Evolutionary conservation across 2,888 invertebrate species (phyloP).

Genomic region (Ypsolopha scabrella): DNA sequence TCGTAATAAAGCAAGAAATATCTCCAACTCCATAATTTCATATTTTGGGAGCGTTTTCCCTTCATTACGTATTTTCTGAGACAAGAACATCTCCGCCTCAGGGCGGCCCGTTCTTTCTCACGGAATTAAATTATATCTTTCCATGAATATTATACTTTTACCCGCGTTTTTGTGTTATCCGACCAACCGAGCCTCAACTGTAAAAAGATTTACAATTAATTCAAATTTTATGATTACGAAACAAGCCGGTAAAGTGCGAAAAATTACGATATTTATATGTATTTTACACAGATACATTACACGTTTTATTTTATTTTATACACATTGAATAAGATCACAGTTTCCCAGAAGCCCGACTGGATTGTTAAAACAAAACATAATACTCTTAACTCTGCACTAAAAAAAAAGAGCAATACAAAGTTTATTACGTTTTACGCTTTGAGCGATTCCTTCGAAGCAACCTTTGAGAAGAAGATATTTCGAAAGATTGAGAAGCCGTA

Average conservation of each 20-base stretch:
- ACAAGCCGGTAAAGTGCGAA: slow-evolving; percentile 12
- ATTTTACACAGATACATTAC: no score
- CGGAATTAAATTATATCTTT: slow-evolving; percentile 62
- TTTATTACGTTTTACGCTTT: no score
- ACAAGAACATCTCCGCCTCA: slow-evolving; percentile 44
- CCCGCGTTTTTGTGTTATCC: slow-evolving; percentile 42
- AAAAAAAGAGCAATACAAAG: no score
- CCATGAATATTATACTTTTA: slow-evolving; percentile 65
- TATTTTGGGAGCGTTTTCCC: slow-evolving; percentile 43
- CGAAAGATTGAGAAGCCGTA: no score
- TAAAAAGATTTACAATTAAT: neutral
- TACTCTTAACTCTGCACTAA: no score
- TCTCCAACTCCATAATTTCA: slow-evolving; percentile 49
- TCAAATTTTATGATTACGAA: neutral
- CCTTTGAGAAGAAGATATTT: no score
- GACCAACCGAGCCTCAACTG: neutral
- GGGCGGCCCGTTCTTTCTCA: slow-evolving; percentile 38
- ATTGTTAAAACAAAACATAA: no score
- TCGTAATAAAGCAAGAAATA: slow-evolving; percentile 32
- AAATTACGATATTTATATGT: no score
- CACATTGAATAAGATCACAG: no score
- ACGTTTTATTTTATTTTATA: no score
- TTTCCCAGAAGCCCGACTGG: no score
- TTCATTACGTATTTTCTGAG: slow-evolving; percentile 52
- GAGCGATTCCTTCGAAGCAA: no score